Conservation (phyloP, 2,797 vertebrate species). For the Phoebastria nigripes region DNA sequence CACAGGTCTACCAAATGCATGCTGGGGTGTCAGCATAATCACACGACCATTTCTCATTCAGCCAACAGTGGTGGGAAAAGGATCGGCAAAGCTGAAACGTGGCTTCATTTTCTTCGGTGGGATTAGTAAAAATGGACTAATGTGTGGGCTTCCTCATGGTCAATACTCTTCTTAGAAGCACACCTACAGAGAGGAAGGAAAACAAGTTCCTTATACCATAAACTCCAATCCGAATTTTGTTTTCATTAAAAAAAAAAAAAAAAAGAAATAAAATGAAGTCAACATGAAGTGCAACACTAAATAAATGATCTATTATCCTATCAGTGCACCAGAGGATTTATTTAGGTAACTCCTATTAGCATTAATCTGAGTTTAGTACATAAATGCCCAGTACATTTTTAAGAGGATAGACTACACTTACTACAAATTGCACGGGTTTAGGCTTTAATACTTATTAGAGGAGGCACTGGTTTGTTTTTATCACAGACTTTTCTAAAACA, state of each 20-base stretch:
- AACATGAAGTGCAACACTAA: background rate
- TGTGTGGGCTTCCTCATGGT: slow-evolving; percentile 63
- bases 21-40: slow-evolving; percentile 90
- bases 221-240: background rate
- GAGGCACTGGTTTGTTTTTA: background rate
- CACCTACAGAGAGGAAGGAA: slow-evolving; percentile 56
- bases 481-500: background rate
- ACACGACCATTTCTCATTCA: slow-evolving; percentile 80
- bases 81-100: slow-evolving; percentile 55
- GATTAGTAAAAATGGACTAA: slow-evolving; percentile 27
- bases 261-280: background rate
- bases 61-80: slow-evolving; percentile 69
- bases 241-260: background rate
- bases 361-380: slow-evolving; percentile 16
- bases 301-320: background rate
- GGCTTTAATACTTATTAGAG: background rate
- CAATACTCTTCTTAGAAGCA: slow-evolving; percentile 28
- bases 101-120: slow-evolving; percentile 48
- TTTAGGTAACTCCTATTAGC: slow-evolving; percentile 6
- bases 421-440: background rate
- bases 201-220: background rate
- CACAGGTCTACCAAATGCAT: slow-evolving; percentile 99
- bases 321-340: background rate
- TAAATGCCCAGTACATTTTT: background rate
- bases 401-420: background rate